These are phyloP conservation scores for Trichomycterus rosablanca DNA, from an alignment of 2,113 vertebrate species.

Conservation along the genomic window DNA sequence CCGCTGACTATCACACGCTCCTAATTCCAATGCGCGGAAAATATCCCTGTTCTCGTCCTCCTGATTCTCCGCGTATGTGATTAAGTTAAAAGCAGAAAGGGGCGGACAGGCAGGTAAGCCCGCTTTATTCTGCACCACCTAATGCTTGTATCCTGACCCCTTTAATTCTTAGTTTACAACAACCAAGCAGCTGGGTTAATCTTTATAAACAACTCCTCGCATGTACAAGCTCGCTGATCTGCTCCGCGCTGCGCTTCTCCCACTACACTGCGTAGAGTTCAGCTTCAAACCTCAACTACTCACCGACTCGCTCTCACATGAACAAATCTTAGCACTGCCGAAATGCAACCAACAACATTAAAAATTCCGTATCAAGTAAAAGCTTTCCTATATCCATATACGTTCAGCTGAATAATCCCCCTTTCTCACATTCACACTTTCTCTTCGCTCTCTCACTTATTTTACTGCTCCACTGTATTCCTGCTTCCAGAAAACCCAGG, in stretches of 20 bases:
- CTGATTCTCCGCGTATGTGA: conserved; percentile 48
- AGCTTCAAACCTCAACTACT: conserved; percentile 10
- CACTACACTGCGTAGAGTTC: conserved; percentile 1
- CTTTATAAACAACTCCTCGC: conserved; percentile 35
- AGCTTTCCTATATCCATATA: no score
- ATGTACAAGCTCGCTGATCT: conserved; percentile 6
- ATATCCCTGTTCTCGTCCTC: conserved; percentile 38
- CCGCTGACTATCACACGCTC: conserved; percentile 39
- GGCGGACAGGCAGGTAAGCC: conserved; percentile 35
- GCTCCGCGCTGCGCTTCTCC: background rate
- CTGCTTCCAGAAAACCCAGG: conserved; percentile 57
- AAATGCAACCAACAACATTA: no score
- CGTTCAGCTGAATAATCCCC: no score
- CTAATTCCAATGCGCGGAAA: conserved; percentile 45
- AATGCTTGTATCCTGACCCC: conserved; percentile 49
- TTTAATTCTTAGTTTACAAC: conserved; percentile 39
- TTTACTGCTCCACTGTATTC: conserved; percentile 39
- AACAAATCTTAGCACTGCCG: background rate
- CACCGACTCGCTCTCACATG: background rate
- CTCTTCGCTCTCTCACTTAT: conserved; percentile 30
- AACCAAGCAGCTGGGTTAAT: conserved; percentile 42
- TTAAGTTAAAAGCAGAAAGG: conserved; percentile 24
- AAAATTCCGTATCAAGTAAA: no score
- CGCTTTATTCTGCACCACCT: conserved; percentile 62
- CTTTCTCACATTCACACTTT: no score